A percentile compares a stretch with the other conserved stretches of the same genome.
phyloP scores from a whole-genome alignment of 2,797 vertebrate species.

The Scarus forsteni region DNA sequence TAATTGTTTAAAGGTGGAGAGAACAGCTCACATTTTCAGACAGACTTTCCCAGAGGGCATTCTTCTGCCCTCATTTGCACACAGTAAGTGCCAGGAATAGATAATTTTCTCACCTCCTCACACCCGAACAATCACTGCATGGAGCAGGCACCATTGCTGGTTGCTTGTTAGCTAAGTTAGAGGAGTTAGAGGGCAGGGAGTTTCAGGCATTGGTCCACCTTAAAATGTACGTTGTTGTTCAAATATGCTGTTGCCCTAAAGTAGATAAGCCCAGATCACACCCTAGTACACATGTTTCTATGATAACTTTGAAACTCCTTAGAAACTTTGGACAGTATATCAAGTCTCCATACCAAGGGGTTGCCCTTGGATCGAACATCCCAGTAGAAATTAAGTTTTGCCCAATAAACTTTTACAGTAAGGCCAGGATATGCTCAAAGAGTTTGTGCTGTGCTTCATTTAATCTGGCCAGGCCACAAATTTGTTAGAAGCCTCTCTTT shows the following conservation, averaged over 20 bases:
- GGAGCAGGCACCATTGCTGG: background rate
- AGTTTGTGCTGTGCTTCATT: too few relatives aligned
- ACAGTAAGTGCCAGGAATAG: constrained; percentile 5
- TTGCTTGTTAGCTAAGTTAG: background rate
- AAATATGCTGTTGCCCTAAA: background rate
- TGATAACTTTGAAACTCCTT: background rate
- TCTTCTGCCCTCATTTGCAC: background rate
- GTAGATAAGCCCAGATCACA: background rate
- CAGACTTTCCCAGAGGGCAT: background rate
- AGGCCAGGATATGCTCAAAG: too few relatives aligned
- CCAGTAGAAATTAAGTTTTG: too few relatives aligned
- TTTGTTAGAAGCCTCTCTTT: too few relatives aligned
- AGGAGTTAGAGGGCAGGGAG: background rate
- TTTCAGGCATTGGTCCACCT: background rate
- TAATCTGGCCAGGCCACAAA: too few relatives aligned
- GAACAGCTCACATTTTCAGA: background rate
- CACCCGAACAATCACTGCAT: background rate
- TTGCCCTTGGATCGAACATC: too few relatives aligned
- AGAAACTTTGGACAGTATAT: too few relatives aligned
- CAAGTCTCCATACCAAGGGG: too few relatives aligned
- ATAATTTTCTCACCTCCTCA: background rate
- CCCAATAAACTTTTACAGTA: too few relatives aligned
- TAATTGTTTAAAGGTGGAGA: constrained; percentile 12
- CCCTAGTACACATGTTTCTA: background rate
- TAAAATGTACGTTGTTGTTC: background rate